Evolutionary conservation across 2,888 invertebrate species (phyloP).

Genomic region (Cheiracanthium punctorium): DNA sequence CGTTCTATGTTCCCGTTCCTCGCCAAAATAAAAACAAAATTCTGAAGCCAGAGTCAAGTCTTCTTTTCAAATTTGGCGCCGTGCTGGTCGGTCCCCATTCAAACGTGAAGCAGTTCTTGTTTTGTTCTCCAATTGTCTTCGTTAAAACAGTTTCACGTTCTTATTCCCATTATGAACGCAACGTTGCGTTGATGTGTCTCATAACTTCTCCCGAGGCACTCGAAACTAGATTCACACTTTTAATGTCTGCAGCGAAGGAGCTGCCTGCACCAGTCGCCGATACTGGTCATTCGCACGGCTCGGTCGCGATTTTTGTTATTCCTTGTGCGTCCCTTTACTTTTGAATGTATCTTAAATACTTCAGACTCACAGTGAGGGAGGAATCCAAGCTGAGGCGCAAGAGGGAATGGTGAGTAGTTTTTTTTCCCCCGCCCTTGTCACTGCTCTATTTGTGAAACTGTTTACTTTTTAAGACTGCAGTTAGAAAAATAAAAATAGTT

Average conservation of each 20-base stretch:
- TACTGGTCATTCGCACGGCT: background rate
- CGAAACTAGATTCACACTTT: background rate
- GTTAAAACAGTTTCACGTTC: background rate
- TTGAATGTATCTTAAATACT: slow-evolving; percentile 44
- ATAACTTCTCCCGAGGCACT: background rate
- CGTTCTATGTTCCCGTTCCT: too few species aligned
- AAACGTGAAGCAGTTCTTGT: too few species aligned
- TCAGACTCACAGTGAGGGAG: slow-evolving; percentile 34
- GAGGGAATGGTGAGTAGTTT: slow-evolving; percentile 44
- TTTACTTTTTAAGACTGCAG: too few species aligned
- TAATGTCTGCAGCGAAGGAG: background rate
- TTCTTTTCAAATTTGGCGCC: too few species aligned
- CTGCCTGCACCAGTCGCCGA: background rate
- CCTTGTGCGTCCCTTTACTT: background rate
- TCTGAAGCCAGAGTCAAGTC: too few species aligned
- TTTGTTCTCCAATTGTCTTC: background rate
- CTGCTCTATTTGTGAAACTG: too few species aligned
- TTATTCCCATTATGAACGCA: background rate
- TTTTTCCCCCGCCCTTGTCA: too few species aligned
- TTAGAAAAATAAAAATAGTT: too few species aligned
- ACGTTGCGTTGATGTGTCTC: background rate
- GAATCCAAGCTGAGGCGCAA: slow-evolving; percentile 27
- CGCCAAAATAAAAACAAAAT: too few species aligned
- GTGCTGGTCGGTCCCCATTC: background rate
- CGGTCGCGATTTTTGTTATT: background rate